Evolutionary conservation across 2,797 vertebrate genomes (phyloP), one percentile per base, ranked within the genome.

Genomic region (Dipus sagitta): DNA sequence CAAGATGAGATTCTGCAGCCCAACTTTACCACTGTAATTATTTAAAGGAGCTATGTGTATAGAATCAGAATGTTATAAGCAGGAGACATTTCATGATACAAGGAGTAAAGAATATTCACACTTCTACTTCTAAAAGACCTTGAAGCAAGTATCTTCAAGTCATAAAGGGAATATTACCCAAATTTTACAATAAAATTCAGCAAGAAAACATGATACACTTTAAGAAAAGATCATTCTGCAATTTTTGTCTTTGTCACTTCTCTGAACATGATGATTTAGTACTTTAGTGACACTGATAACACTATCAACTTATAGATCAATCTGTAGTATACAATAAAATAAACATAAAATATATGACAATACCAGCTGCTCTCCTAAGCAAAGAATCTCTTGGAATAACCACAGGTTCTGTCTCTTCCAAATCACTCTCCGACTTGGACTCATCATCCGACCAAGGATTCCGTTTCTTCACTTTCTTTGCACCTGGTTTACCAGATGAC

Each of bases 401-500:
- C 77, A 98, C 98, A 2, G 99, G 98, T 77, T 99, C 98, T 17
- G 96, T 98, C 87, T 99, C 99, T 95, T 99, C 99, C 95, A 99
- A 97, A 92, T 99, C 99, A 74, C 99, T 99, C 88, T 99, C 99
- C 7, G 99, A 99, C 95, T 99, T 99, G 74, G 99, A 99, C 90
- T 99, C 99, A 30, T 99, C 99, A 68, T 99, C 99, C 85, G 99
- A 99, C 99, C 99, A 99, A 2, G 99, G 99, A 96, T 99, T 99
- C 88, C 99, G 98, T 98, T 99, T 99, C 98, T 99, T 99, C 88
- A 98, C 98, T 98, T 99, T 99, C 97, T 99, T 99, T 38, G 96
- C 90, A 18, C 98, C 0, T 6, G 98, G 94, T 98, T 99, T 99
- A 91, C 97, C 97, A 89, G 98, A 96, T 17, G 96, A 98, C 58